phyloP scores from a whole-genome alignment of 2,888 invertebrate genomes.

The Balanococcus diminutus region DNA sequence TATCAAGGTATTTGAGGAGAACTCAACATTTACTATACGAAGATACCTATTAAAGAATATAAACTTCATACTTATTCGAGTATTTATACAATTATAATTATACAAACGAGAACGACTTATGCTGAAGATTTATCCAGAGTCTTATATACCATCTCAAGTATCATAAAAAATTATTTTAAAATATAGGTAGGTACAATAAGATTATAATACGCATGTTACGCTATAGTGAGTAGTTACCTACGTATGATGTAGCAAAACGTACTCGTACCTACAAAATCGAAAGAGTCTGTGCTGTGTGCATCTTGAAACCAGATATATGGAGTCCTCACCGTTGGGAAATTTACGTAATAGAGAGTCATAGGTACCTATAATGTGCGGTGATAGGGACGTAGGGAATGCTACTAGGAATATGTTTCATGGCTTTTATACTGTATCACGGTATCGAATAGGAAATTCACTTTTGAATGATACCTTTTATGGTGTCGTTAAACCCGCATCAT shows the following conservation, averaged over 20 bases:
- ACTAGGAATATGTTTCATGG: neutral
- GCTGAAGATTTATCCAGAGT: too few species aligned
- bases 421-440: neutral
- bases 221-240: too few species aligned
- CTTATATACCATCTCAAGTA: too few species aligned
- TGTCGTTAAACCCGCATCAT: slow-evolving; percentile 19
- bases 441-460: slow-evolving; percentile 5
- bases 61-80: neutral
- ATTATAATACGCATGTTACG: too few species aligned
- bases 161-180: too few species aligned
- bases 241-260: too few species aligned
- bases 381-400: neutral
- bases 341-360: neutral
- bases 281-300: neutral
- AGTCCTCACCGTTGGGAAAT: neutral
- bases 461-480: slow-evolving; percentile 20
- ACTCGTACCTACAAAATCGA: neutral
- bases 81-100: neutral
- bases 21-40: neutral
- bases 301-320: neutral
- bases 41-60: neutral
- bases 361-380: neutral
- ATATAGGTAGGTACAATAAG: too few species aligned
- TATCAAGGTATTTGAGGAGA: slow-evolving; percentile 6
- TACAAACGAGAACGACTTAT: neutral